Evolutionary conservation across 2,888 invertebrate genomes (phyloP).

Genomic region (Masnerella sp.): DNA sequence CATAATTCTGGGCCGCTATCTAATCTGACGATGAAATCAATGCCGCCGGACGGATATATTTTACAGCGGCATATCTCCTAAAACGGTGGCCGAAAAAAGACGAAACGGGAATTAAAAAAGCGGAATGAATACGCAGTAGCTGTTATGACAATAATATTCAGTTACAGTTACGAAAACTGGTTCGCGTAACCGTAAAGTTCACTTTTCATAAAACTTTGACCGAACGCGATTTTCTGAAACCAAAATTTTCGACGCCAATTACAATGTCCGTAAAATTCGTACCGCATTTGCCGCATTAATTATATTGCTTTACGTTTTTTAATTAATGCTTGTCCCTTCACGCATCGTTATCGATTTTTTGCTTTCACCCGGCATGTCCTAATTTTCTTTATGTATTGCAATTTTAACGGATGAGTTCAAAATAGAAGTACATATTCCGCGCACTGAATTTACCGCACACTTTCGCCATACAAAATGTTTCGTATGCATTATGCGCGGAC

Average conservation of each 20-base stretch:
- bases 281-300: conserved; percentile 14
- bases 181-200: conserved; percentile 31
- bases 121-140: neutral
- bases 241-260: conserved; percentile 24
- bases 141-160: conserved; percentile 35
- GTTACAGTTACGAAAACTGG: conserved; percentile 26
- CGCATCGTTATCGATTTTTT: conserved; percentile 48
- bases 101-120: conserved; percentile 1
- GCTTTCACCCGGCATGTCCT: conserved; percentile 41
- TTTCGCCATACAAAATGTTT: conserved; percentile 36
- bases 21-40: conserved; percentile 1
- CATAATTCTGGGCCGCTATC: neutral
- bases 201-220: conserved; percentile 37
- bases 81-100: neutral
- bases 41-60: neutral
- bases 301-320: conserved; percentile 41
- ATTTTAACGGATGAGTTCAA: conserved; percentile 56
- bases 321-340: conserved; percentile 34
- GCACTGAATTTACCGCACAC: conserved; percentile 32
- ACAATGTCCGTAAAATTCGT: conserved; percentile 18
- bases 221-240: conserved; percentile 12
- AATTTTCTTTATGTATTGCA: conserved; percentile 57
- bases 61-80: neutral
- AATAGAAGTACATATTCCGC: conserved; percentile 38
- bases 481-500: conserved; percentile 42